Evolutionary conservation across 2,113 vertebrate genomes (phyloP).

Genomic region (Carettochelys insculpta): DNA sequence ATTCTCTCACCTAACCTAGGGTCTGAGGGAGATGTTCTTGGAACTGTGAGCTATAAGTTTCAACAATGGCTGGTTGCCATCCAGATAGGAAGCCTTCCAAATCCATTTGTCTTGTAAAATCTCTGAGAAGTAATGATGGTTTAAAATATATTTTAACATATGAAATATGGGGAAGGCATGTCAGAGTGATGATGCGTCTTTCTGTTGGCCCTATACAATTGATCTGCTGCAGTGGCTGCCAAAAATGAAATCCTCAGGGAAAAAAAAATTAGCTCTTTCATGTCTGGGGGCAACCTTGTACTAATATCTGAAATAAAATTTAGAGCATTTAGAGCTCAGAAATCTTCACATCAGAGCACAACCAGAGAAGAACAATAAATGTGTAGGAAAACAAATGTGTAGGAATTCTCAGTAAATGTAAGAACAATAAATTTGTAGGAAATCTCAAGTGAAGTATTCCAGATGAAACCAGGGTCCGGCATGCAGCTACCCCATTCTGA

Average conservation of each 20-base stretch:
- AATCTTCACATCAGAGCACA: constrained; percentile 2
- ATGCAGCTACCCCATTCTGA: not conserved
- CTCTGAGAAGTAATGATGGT: not conserved
- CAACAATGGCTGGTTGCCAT: not conserved
- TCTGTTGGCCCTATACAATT: not conserved
- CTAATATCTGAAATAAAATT: constrained; percentile 41
- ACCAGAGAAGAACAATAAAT: not conserved
- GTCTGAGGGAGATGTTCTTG: not conserved
- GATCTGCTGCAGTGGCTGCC: constrained; percentile 24
- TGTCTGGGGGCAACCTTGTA: not conserved
- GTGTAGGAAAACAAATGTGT: not conserved
- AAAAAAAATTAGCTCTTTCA: constrained; percentile 17
- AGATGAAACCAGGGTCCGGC: not conserved
- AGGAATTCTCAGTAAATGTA: not conserved
- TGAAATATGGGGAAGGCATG: not conserved
- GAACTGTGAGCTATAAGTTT: not conserved
- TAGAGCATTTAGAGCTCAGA: constrained; percentile 24
- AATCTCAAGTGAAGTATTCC: not conserved
- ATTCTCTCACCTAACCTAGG: not conserved
- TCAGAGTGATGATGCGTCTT: not conserved
- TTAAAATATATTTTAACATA: constrained; percentile 21
- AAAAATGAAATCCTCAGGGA: not conserved
- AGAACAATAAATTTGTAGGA: not conserved
- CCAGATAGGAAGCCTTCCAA: not conserved
- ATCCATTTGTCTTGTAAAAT: not conserved